phyloP scores from a whole-genome alignment of 1,140 invertebrate genomes.

The Caenorhabditis briggsae region DNA sequence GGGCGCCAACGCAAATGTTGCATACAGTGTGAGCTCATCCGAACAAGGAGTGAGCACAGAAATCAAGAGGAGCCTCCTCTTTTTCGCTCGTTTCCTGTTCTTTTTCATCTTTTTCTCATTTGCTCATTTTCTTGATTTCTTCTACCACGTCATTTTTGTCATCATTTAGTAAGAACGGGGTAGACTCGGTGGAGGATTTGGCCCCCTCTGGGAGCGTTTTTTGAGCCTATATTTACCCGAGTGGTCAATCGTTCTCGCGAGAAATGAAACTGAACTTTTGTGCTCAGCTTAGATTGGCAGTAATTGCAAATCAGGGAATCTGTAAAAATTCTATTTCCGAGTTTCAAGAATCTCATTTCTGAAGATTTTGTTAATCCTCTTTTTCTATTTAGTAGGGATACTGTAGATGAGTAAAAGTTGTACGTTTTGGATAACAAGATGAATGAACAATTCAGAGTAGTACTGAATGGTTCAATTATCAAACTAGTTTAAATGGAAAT shows the following conservation, averaged over 20 bases:
- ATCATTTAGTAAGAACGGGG: neutral
- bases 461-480: too few species aligned
- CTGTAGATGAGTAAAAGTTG: too few species aligned
- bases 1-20: slow-evolving; percentile 32
- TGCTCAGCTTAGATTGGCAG: too few species aligned
- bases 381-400: too few species aligned
- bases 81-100: neutral
- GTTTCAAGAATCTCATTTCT: too few species aligned
- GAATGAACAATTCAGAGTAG: too few species aligned
- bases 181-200: neutral
- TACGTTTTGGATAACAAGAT: too few species aligned
- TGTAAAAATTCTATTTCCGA: too few species aligned
- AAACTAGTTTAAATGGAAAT: too few species aligned
- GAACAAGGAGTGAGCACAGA: slow-evolving; percentile 52
- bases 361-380: too few species aligned
- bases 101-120: neutral
- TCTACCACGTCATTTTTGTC: slow-evolving; percentile 25
- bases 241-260: neutral
- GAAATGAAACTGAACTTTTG: slow-evolving; percentile 23
- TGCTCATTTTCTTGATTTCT: slow-evolving; percentile 12
- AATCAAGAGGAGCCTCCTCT: slow-evolving; percentile 38
- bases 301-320: too few species aligned
- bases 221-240: slow-evolving; percentile 8
- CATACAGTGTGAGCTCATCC: slow-evolving; percentile 38
- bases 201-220: too few species aligned